Base-by-base conservation (phyloP, 2,888 invertebrate genomes). In the Elmis aenea region DNA sequence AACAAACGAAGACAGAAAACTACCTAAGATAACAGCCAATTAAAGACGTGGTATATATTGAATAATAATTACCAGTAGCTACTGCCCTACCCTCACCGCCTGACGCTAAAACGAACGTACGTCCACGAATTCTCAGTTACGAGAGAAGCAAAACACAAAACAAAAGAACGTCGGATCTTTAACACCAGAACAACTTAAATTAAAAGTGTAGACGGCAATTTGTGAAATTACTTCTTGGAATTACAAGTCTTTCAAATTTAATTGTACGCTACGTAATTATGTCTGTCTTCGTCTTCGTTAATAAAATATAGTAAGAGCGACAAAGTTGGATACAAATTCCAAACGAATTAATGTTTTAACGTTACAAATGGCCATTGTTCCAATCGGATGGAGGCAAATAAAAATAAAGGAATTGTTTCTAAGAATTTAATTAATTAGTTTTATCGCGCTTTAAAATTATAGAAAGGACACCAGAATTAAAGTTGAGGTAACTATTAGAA, bases 11-110 rank as follows among this genome's bases (percentile, higher is more conserved):
- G 30, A 34, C 45, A 42, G 47, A 40, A 48, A 35, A 42, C 29
- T 34, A 36, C 40, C 35, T 45, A 50, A 62, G 64, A 66, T 66
- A 66, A 64, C 62, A 62, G 63, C 67, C 67, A 68, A 68, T 68
- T 68, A 68, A 67, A 66, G 65, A 61, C 64, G 64, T 65, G 67
- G 66, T 62, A 66, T 63, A 64, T 66, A 66, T 66, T 65, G 67
- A 66, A 67, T 66, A 65, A 66, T 67, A 67, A 68, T 67, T 67
- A 66, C 61, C 58, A 56, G 52, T 55, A 55, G 61, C 61, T 62
- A 58, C 64, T 56, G 59, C 58, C 59, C 50, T 48, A 50, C 50
- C 52, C 55, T 50, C 32, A 30, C 30, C 8, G 38, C 23, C 9
- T 11, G 38, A 18, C 11, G 14, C 28, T 25, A 42, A 26, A 39